Evolutionary conservation across 1,140 invertebrate species (phyloP).

Genomic region (Sycophila sp.): DNA sequence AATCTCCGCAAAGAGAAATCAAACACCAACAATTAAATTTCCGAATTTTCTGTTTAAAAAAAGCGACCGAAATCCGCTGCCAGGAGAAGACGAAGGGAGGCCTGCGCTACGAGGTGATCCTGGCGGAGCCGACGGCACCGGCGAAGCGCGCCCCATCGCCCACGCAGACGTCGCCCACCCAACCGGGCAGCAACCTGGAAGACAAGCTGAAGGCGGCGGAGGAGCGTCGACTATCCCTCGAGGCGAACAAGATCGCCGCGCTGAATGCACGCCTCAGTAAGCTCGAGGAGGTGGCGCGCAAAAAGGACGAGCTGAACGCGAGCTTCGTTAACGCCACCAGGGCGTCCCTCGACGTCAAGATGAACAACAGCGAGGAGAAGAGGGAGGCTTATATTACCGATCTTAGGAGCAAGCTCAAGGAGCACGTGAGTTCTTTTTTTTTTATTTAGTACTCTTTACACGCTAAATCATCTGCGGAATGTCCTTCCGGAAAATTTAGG

Average conservation of each 20-base stretch:
- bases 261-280: conserved; percentile 83
- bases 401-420: conserved; percentile 87
- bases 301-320: conserved; percentile 86
- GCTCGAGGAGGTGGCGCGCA: conserved; percentile 89
- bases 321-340: conserved; percentile 85
- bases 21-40: neutral
- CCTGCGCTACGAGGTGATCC: conserved; percentile 91
- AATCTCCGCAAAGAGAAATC: too few relatives aligned
- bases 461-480: too few relatives aligned
- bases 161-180: conserved; percentile 56
- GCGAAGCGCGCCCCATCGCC: conserved; percentile 74
- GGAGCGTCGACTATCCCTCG: conserved; percentile 87
- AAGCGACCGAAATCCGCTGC: conserved; percentile 88
- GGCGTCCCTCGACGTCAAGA: conserved; percentile 88
- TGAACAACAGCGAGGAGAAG: conserved; percentile 88
- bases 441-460: too few relatives aligned
- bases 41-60: conserved; percentile 35
- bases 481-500: too few relatives aligned
- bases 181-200: conserved; percentile 79
- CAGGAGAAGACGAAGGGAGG: conserved; percentile 90
- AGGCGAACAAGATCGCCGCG: conserved; percentile 84
- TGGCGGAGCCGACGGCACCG: conserved; percentile 82
- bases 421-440: conserved; percentile 69
- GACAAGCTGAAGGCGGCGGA: conserved; percentile 91
- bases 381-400: conserved; percentile 88